Conservation (phyloP, 2,888 invertebrate species). For the Synanthedon formicaeformis region DNA sequence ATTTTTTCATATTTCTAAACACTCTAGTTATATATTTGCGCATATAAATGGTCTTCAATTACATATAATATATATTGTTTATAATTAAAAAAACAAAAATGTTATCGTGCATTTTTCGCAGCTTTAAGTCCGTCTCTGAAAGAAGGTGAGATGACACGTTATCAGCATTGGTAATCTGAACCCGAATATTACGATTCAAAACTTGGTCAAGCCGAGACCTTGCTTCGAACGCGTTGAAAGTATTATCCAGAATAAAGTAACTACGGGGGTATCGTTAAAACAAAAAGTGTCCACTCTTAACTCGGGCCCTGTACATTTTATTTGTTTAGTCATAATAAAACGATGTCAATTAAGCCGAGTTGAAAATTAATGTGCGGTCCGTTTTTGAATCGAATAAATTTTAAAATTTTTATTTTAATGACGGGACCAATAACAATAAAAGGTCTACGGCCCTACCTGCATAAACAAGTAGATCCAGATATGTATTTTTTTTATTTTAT, state of each 20-base stretch:
- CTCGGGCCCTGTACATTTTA: slow-evolving; percentile 49
- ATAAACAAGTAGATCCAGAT: no score
- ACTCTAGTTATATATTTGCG: background rate
- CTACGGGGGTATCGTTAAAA: slow-evolving; percentile 54
- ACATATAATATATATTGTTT: no score
- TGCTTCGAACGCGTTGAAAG: slow-evolving; percentile 30
- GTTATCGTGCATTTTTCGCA: no score
- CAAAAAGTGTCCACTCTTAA: slow-evolving; percentile 56
- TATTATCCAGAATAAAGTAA: slow-evolving; percentile 48
- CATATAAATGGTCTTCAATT: no score
- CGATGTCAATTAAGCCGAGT: slow-evolving; percentile 54
- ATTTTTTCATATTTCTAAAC: background rate
- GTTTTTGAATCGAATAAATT: slow-evolving; percentile 13
- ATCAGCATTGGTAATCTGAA: slow-evolving; percentile 66
- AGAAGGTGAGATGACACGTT: slow-evolving; percentile 64
- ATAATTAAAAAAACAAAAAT: no score
- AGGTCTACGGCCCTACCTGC: background rate
- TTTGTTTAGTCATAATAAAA: slow-evolving; percentile 59
- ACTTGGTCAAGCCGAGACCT: slow-evolving; percentile 58
- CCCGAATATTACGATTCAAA: slow-evolving; percentile 70
- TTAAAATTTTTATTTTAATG: slow-evolving; percentile 7
- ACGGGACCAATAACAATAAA: slow-evolving; percentile 4
- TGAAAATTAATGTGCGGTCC: slow-evolving; percentile 41
- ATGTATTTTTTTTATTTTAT: no score
- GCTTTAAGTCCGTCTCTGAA: slow-evolving; percentile 33